Evolutionary conservation across 1,140 invertebrate genomes (phyloP), one percentile per base, ranked within the genome.

Genomic region (Ips typographus): DNA sequence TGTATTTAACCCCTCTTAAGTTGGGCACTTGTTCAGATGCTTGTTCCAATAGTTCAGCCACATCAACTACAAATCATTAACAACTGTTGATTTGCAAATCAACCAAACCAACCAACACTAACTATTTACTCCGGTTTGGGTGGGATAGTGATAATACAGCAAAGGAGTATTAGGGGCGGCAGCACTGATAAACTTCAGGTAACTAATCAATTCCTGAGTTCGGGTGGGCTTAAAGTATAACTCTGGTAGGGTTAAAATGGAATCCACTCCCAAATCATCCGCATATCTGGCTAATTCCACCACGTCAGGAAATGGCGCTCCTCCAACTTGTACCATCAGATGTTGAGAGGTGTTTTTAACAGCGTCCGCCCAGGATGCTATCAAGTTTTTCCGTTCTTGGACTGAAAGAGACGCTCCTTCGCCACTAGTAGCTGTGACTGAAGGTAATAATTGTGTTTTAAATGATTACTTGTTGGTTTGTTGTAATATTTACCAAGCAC

Each of bases 111-210:
- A 22, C 22, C 22, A 22, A 22, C 36, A 76, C 84, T 86, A 81
- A 94, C 92, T 83, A 68, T 88, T 84, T 36, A 94, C 88, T 67
- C 85, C 85, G 3, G 88, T 89, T 74, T 87, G 85, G 40, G 82
- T 82, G 2, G 92, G 91, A 75, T 92, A 89, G 72, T 94, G 91
- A 76, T 95, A 94, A 75, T 94, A 94, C 5, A 93, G 83, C n/a
- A 95, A 83, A 0, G 93, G 93, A 1, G 89, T 87, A 8, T 88
- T 88, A 2, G 91, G 89, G 1, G 92, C 93, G 4, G 89, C 87
- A 5, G 83, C 78, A 1, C 89, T 84, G 2, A 95, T 84, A 40
- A 84, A 73, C 74, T 85, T 83, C 55, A 94, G 84, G 78, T 94
- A 94, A 55, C 84, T 78, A 1, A 90, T 87, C 63, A 94, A 78